Evolutionary conservation across 1,140 invertebrate genomes (phyloP).

Genomic region (Micrasema minimum): DNA sequence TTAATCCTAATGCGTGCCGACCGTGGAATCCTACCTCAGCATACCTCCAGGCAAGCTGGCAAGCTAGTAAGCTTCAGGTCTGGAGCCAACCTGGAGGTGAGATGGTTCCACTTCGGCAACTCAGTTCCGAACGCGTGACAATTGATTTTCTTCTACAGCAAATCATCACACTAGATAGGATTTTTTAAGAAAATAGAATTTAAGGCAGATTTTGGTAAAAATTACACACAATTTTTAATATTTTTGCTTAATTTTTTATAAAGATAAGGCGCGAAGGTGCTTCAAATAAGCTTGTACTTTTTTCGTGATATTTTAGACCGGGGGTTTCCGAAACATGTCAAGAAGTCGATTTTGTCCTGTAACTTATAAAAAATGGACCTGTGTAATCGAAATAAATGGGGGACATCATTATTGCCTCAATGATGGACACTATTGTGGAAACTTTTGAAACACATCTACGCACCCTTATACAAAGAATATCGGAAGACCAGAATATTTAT

Average conservation of each 20-base stretch:
- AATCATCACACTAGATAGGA: constrained; percentile 57
- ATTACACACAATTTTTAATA: constrained; percentile 68
- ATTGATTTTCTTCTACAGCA: constrained; percentile 56
- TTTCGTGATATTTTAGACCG: constrained; percentile 69
- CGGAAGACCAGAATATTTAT: constrained; percentile 49
- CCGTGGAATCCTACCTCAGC: background rate
- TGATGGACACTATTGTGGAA: constrained; percentile 45
- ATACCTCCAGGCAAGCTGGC: background rate
- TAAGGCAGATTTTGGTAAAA: constrained; percentile 75
- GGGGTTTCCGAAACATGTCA: constrained; percentile 46
- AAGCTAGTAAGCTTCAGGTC: background rate
- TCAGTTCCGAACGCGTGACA: constrained; percentile 49
- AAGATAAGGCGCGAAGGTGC: constrained; percentile 79
- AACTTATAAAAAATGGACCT: constrained; percentile 32
- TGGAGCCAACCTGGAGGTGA: background rate
- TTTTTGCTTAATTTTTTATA: constrained; percentile 65
- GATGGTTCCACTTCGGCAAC: constrained; percentile 8
- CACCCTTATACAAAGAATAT: constrained; percentile 53
- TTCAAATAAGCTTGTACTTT: constrained; percentile 80
- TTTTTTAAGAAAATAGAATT: constrained; percentile 71
- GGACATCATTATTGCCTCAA: constrained; percentile 41
- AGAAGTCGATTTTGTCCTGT: constrained; percentile 36
- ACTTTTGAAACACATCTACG: constrained; percentile 52
- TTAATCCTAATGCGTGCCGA: constrained; percentile 42
- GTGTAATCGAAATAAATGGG: constrained; percentile 21